Percentiles rank a stretch among this genome's conserved stretches.
phyloP scores from a whole-genome alignment of 2,797 vertebrate species.

The Anguilla pacifica region DNA sequence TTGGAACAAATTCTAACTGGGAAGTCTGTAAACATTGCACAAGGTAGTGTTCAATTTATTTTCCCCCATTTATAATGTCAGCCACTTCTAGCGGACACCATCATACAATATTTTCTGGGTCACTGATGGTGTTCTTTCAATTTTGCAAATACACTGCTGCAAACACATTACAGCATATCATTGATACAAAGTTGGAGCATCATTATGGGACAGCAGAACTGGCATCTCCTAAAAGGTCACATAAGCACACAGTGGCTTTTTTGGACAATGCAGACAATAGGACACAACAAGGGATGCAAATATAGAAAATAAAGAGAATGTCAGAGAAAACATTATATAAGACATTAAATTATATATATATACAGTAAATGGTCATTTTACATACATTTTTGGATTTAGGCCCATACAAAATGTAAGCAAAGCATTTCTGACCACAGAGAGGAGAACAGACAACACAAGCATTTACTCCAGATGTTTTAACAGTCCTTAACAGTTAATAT shows the following conservation, averaged over 20 bases:
- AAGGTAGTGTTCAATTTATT: constrained; percentile 24
- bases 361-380: constrained; percentile 38
- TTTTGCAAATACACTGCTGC: constrained; percentile 7
- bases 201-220: neutral
- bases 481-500: constrained; percentile 46
- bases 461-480: constrained; percentile 41
- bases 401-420: constrained; percentile 48
- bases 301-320: constrained; percentile 26
- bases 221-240: constrained; percentile 20
- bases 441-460: constrained; percentile 33
- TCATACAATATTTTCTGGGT: constrained; percentile 27
- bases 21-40: constrained; percentile 33
- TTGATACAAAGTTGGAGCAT: neutral
- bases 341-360: constrained; percentile 44
- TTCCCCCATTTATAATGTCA: neutral
- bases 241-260: constrained; percentile 17
- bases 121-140: neutral
- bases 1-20: constrained; percentile 13
- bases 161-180: constrained; percentile 3
- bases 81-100: constrained; percentile 9
- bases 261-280: constrained; percentile 23
- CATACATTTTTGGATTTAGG: constrained; percentile 48
- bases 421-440: constrained; percentile 41
- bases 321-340: constrained; percentile 43
- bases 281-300: constrained; percentile 27